phyloP scores from a whole-genome alignment of 2,113 vertebrate genomes.

The Salvelinus alpinus region DNA sequence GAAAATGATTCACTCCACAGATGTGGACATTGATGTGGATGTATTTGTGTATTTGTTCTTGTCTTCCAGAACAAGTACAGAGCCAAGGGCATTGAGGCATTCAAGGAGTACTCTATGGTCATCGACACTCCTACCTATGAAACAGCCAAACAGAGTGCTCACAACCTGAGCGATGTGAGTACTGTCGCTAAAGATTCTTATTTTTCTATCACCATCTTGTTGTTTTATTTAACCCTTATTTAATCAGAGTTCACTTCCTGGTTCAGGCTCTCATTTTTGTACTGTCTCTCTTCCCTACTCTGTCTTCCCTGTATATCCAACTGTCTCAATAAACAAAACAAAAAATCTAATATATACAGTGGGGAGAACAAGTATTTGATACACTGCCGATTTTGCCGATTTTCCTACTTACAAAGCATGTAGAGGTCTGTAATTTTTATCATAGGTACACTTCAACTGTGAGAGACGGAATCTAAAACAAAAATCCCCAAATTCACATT shows the following conservation, averaged over 20 bases:
- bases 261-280: too few species aligned
- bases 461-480: too few species aligned
- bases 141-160: constrained; percentile 83
- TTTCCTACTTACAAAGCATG: too few species aligned
- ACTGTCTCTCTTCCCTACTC: too few species aligned
- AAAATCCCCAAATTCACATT: too few species aligned
- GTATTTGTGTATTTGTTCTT: constrained; percentile 8
- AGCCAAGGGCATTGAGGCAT: constrained; percentile 82
- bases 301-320: too few species aligned
- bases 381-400: too few species aligned
- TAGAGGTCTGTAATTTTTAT: too few species aligned
- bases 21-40: background rate
- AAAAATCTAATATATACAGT: too few species aligned
- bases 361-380: too few species aligned
- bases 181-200: background rate
- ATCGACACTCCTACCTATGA: constrained; percentile 89
- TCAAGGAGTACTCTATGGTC: constrained; percentile 84
- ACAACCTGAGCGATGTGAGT: constrained; percentile 90
- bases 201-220: background rate
- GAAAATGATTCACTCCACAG: background rate
- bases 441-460: too few species aligned
- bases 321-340: background rate
- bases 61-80: constrained; percentile 85
- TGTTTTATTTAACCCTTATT: background rate
- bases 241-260: background rate